phyloP scores from a whole-genome alignment of 2,888 invertebrate genomes.

The Chydorus sphaericus region DNA sequence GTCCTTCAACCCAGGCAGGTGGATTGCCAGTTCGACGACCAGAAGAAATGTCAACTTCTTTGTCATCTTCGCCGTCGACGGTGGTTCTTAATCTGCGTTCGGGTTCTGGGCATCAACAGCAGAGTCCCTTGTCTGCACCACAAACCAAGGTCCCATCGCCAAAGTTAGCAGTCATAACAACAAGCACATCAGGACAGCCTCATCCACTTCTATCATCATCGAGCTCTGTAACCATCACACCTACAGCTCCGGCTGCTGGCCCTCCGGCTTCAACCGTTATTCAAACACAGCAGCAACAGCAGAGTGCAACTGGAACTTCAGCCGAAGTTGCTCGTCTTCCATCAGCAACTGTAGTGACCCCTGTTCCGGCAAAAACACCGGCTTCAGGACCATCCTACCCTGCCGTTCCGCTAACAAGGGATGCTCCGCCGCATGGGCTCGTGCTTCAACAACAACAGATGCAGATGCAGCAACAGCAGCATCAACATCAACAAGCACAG shows the following conservation, averaged over 20 bases:
- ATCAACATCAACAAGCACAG: constrained; percentile 8
- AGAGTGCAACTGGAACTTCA: neutral
- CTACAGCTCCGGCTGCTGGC: neutral
- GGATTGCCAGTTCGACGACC: neutral
- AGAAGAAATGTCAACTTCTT: too few relatives aligned
- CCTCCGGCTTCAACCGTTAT: constrained; percentile 12
- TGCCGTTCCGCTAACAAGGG: constrained; percentile 10
- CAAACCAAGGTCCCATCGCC: neutral
- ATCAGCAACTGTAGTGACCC: constrained; percentile 15
- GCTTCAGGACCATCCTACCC: constrained; percentile 14
- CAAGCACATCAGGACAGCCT: too few relatives aligned
- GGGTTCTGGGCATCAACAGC: neutral
- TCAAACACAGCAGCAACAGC: constrained; percentile 6
- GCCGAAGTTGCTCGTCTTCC: constrained; percentile 13
- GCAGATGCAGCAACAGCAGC: neutral
- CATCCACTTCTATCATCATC: constrained; percentile 16
- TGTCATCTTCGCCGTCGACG: neutral
- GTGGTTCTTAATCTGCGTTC: too few relatives aligned
- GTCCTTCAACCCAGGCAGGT: neutral
- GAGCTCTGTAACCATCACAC: constrained; percentile 1
- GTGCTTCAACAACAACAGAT: constrained; percentile 13
- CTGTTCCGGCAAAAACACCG: constrained; percentile 17
- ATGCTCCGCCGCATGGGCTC: constrained; percentile 15
- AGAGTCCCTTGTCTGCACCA: neutral
- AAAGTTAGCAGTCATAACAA: neutral